Evolutionary conservation across 1,140 invertebrate genomes (phyloP), one percentile per base, ranked within the genome.

Genomic region (Araneus ventricosus): DNA sequence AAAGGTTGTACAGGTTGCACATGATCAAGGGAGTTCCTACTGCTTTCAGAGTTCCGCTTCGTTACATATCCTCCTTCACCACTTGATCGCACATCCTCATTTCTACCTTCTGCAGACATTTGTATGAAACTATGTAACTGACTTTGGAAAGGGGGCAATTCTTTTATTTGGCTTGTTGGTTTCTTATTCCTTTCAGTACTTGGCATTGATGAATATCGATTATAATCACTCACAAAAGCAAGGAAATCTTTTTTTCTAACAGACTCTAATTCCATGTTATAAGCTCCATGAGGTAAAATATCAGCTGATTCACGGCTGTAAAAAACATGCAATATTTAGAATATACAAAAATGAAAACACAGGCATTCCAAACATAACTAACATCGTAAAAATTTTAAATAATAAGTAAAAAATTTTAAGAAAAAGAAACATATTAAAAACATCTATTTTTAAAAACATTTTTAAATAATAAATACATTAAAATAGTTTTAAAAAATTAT

Each of bases 1-100:
- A 90, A n/a, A 57, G 37, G 37, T 3, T 8, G 67, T 4, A 75
- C 39, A 24, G 27, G 14, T 10, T 90, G 39, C 8, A 90, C 45
- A 34, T 75, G 22, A 30, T 90, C 70, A 84, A 75, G 34, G n/a
- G 89, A 22, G 8, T 24, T 24, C 30, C 22, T 34, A 84, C 41
- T 82, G 5, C 7, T 24, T 57, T 41, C 39, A 27, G 30, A 34
- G 37, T 90, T 90, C 41, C 30, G 45, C 7, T 90, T 90, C 4
- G 45, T 22, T 39, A 41, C 41, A 61, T 90, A 90, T 4, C n/a
- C 79, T 34, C 89, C 89, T 90, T 90, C 89, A 41, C 89, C 89
- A 82, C 89, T 84, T 61, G 89, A 90, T 37, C 89, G 89, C 4
- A 90, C 63, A 59, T 89, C 88, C 27, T 89, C 88, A 79, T 89